Evolutionary conservation across 2,113 vertebrate species (phyloP), one percentile per base, ranked within the genome.

Genomic region (Heteronetta atricapilla): DNA sequence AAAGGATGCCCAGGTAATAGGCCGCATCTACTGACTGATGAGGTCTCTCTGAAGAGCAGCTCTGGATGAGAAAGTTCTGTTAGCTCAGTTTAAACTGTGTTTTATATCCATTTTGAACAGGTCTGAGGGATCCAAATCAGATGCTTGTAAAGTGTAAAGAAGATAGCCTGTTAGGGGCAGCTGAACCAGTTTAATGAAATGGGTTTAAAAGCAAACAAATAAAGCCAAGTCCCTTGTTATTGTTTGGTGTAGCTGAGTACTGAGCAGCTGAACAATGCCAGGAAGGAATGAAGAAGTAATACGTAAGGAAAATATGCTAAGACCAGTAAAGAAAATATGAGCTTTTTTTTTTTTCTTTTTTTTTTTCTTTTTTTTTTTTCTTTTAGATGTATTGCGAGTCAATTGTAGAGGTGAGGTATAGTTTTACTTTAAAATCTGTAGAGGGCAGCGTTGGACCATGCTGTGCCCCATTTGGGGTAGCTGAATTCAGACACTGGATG

Each of bases 381-480:
- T 63, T 40, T 31, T 0, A 21, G 10, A 0, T 31, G 38, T 12
- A 50, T 81, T 89, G 31, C 20, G 63, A 85, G 28, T 29, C 13
- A 0, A 8, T 50, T 18, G 33, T 7, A 3, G 21, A 34, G 34
- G 11, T 22, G 14, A 10, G 2, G 21, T 31, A 2, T 44, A 42
- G 36, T 59, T 95, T 82, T 11, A 44, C 3, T 4, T 22, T 28
- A 52, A 31, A 23, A 50, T 74, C 96, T 94, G 64, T 40, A 94
- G 97, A 90, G 96, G 93, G 95, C 95, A 96, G 82, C 88, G 34
- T 96, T 95, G 85, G 68, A 85, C 80, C 12, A 14, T 0, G 5
- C 38, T 73, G 44, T 26, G 20, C 18, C 72, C 34, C 3, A 0
- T 34, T 22, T 42, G 38, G 13, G 6, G 26, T 1, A 15, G 4